Base-by-base conservation (phyloP, 2,113 vertebrate species). In the Rhabdomys dilectus region DNA sequence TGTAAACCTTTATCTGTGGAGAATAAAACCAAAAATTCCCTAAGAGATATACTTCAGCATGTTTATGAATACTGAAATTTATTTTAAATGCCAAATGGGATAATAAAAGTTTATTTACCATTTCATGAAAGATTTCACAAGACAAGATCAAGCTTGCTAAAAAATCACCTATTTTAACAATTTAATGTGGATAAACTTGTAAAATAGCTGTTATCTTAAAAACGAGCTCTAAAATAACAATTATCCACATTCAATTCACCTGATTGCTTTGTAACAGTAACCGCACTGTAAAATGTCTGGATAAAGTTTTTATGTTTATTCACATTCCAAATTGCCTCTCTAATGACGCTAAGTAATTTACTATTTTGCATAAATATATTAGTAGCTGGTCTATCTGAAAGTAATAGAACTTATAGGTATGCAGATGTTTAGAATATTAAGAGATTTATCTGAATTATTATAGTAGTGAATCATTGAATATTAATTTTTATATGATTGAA, bases 151-250 rank as follows among this genome's bases (percentile, higher is more conserved):
- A 60, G 0, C 12, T 93, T 90, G 45, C 68, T 7, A 42, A 62
- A 62, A 31, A 91, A 60, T 56, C 76, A 85, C 16, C 39, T 19
- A 39, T 82, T 92, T 88, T 85, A 72, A 64, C 31, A 81, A 12
- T 80, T 70, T 58, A 64, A 34, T 17, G 64, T 0, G 75, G 77
- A 19, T 13, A 76, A n/a, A 91, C 8, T 77, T 95, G 5, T 39
- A 96, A 96, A 91, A 75, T 62, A 89, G 11, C 31, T 91, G 21
- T 3, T 87, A 87, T 89, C 5, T 85, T 82, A 42, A 94, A 94
- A 93, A 7, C 16, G 77, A 53, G 6, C 0, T n/a, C 34, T 73
- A 58, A 89, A 91, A 94, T 84, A 1, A 16, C 51, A 94, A 85
- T 70, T 19, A 36, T 4, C 19, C 45, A 82, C 1, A 75, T 58